Conservation (phyloP, 2,113 vertebrate species). For the Prionailurus bengalensis region DNA sequence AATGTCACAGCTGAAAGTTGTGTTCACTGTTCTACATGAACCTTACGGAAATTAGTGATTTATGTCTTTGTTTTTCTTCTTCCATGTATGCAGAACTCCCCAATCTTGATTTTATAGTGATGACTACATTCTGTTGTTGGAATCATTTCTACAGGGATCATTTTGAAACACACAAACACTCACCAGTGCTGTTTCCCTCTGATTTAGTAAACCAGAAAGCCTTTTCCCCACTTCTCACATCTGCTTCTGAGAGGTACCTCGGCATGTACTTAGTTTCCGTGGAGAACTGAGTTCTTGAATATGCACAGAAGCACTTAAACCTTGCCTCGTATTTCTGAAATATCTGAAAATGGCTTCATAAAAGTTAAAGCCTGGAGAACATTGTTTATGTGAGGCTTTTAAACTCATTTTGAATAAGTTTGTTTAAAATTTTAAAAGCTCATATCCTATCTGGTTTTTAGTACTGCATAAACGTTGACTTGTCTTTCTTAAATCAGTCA, state of each 20-base stretch:
- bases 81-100: slow-evolving; percentile 35
- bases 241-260: slow-evolving; percentile 72
- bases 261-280: slow-evolving; percentile 43
- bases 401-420: slow-evolving; percentile 68
- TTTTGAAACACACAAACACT: slow-evolving; percentile 64
- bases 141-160: slow-evolving; percentile 29
- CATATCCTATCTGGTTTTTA: slow-evolving; percentile 59
- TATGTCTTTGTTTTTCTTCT: slow-evolving; percentile 26
- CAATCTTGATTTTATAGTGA: background rate
- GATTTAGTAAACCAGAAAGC: slow-evolving; percentile 67
- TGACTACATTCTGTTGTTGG: slow-evolving; percentile 49
- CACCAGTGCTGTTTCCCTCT: slow-evolving; percentile 49
- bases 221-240: background rate
- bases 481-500: slow-evolving; percentile 17
- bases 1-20: slow-evolving; percentile 41
- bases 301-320: slow-evolving; percentile 66
- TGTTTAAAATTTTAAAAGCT: slow-evolving; percentile 43
- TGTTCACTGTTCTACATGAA: background rate
- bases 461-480: slow-evolving; percentile 35
- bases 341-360: slow-evolving; percentile 64
- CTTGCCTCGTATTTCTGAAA: slow-evolving; percentile 70
- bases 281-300: slow-evolving; percentile 75
- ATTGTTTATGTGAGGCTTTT: slow-evolving; percentile 56
- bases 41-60: slow-evolving; percentile 49
- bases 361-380: slow-evolving; percentile 63